Percentiles rank a stretch among this genome's conserved stretches.
phyloP scores from a whole-genome alignment of 1,140 invertebrate species.

The Danaus plexippus region DNA sequence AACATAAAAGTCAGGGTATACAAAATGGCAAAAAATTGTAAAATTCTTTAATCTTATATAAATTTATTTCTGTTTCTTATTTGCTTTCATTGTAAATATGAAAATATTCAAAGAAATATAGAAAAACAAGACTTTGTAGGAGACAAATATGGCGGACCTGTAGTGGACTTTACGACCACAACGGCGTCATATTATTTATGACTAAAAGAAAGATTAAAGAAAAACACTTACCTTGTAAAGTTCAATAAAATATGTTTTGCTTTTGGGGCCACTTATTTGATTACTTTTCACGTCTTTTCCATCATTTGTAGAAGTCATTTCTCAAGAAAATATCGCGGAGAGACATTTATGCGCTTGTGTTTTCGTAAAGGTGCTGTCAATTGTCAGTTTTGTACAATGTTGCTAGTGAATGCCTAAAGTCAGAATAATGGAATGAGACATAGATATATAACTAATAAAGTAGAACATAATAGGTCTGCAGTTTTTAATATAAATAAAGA shows the following conservation, averaged over 20 bases:
- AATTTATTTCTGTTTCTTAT: not conserved
- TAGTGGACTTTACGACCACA: slow-evolving; percentile 57
- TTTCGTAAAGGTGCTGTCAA: slow-evolving; percentile 67
- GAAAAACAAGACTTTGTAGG: slow-evolving; percentile 52
- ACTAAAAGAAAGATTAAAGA: slow-evolving; percentile 29
- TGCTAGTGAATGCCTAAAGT: slow-evolving; percentile 18
- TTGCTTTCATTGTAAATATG: slow-evolving; percentile 8
- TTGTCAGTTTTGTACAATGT: slow-evolving; percentile 31
- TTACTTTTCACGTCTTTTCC: slow-evolving; percentile 70
- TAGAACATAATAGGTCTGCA: too few relatives aligned
- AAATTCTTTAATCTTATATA: not conserved
- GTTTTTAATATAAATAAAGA: too few relatives aligned
- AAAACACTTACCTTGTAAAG: slow-evolving; percentile 64
- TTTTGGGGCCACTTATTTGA: slow-evolving; percentile 58
- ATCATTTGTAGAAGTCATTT: slow-evolving; percentile 73
- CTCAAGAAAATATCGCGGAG: slow-evolving; percentile 69
- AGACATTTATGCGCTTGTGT: slow-evolving; percentile 72
- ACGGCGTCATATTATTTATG: slow-evolving; percentile 58
- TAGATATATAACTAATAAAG: too few relatives aligned
- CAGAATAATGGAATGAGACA: too few relatives aligned
- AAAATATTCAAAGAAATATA: slow-evolving; percentile 31
- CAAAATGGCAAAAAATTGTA: not conserved
- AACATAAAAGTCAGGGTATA: slow-evolving; percentile 4
- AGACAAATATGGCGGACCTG: slow-evolving; percentile 69
- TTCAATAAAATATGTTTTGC: slow-evolving; percentile 67